Evolutionary conservation across 2,113 vertebrate species (phyloP).

Genomic region (Calidris pugnax): DNA sequence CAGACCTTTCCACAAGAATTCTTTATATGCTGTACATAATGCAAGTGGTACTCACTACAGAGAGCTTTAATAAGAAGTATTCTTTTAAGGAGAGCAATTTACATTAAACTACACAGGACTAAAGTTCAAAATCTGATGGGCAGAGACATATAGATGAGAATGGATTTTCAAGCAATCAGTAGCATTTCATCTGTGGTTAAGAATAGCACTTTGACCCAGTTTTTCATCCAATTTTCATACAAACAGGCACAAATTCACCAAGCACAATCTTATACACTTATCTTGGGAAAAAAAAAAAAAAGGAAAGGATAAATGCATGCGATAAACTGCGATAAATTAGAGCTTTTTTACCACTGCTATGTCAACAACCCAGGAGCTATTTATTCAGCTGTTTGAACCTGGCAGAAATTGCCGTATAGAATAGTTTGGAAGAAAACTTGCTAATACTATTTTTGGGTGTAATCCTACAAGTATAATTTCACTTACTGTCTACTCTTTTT

Average conservation of each 20-base stretch:
- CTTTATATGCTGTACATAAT: not conserved
- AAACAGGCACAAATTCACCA: not conserved
- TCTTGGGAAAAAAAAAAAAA: not conserved
- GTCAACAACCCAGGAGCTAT: slow-evolving; percentile 29
- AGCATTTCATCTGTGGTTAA: not conserved
- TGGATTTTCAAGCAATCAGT: not conserved
- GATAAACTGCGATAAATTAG: slow-evolving; percentile 33
- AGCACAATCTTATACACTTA: not conserved
- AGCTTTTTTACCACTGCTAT: not conserved
- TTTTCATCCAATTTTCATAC: slow-evolving; percentile 16
- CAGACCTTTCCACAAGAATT: slow-evolving; percentile 4
- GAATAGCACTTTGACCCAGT: slow-evolving; percentile 2
- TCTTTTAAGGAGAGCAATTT: slow-evolving; percentile 9
- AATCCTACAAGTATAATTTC: not conserved
- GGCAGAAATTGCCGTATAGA: not conserved
- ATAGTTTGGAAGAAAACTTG: not conserved
- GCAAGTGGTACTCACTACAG: not conserved
- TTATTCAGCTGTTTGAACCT: slow-evolving; percentile 47
- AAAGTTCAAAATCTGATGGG: not conserved
- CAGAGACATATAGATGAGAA: not conserved
- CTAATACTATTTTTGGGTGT: not conserved
- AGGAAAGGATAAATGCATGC: not conserved
- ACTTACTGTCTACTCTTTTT: not conserved
- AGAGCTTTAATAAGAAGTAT: not conserved
- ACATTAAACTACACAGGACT: not conserved